These are phyloP conservation scores for Xyrichtys novacula DNA, from an alignment of 2,797 vertebrate genomes.

Conservation along the genomic window DNA sequence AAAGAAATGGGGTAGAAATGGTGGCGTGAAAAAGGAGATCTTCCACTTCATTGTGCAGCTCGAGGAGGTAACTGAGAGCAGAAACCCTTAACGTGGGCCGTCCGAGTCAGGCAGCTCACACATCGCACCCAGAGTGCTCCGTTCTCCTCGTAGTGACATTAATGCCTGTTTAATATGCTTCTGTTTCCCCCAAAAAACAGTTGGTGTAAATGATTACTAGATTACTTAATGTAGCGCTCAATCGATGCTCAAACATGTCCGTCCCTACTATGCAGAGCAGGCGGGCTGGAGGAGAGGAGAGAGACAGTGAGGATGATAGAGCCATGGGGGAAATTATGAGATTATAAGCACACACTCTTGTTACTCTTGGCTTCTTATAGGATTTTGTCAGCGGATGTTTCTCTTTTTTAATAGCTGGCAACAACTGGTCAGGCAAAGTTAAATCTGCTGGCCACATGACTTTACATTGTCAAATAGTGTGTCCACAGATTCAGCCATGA, in stretches of 20 bases:
- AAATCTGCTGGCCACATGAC: conserved; percentile 65
- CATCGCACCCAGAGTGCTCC: conserved; percentile 54
- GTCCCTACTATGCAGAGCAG: conserved; percentile 58
- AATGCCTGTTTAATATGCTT: conserved; percentile 82
- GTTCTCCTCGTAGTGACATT: conserved; percentile 70
- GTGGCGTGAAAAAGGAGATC: conserved; percentile 67
- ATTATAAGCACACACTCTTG: conserved; percentile 68
- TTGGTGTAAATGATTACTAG: conserved; percentile 83
- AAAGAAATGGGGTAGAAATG: conserved; percentile 71
- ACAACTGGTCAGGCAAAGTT: conserved; percentile 57
- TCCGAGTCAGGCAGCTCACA: conserved; percentile 61
- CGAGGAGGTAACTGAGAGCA: conserved; percentile 60
- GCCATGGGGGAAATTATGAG: conserved; percentile 80
- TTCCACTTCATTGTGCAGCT: conserved; percentile 81
- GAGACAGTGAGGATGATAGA: conserved; percentile 75
- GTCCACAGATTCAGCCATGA: conserved; percentile 69
- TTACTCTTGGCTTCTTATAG: conserved; percentile 71
- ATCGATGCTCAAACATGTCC: conserved; percentile 83
- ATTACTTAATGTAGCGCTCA: conserved; percentile 85
- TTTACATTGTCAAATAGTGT: conserved; percentile 69
- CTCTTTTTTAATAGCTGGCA: conserved; percentile 60
- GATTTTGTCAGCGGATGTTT: conserved; percentile 60
- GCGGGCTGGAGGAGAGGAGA: conserved; percentile 38
- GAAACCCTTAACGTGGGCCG: conserved; percentile 45
- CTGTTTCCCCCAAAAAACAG: conserved; percentile 71